Percentiles rank a stretch among this genome's conserved stretches.
These are phyloP conservation scores for Epistrophella euchroma DNA, from an alignment of 2,888 invertebrate species.

Conservation along the genomic window DNA sequence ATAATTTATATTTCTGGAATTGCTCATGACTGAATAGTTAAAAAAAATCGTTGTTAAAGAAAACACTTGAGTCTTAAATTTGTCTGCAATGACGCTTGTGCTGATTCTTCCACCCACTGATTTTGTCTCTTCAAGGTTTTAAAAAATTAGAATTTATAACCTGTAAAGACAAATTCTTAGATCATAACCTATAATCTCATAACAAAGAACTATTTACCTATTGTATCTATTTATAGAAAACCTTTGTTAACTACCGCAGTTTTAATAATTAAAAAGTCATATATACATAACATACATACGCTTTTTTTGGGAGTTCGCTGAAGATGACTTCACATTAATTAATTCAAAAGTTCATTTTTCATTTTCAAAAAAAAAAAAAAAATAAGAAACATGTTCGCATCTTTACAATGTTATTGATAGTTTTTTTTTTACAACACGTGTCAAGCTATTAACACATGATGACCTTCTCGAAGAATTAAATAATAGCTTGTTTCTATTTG, in stretches of 20 bases:
- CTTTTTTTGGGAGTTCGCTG: neutral
- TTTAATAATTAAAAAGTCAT: neutral
- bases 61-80: too few relatives aligned
- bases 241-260: neutral
- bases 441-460: neutral
- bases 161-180: neutral
- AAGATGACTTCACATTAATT: constrained; percentile 1
- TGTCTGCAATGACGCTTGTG: too few relatives aligned
- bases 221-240: neutral
- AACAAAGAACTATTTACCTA: neutral
- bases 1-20: too few relatives aligned
- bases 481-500: neutral
- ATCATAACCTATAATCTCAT: neutral
- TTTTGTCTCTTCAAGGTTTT: neutral
- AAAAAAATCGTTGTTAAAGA: too few relatives aligned
- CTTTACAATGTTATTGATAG: neutral
- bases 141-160: neutral
- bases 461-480: constrained; percentile 17
- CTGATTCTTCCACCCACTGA: neutral
- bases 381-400: neutral
- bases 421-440: neutral
- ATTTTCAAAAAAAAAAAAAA: too few relatives aligned
- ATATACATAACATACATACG: neutral
- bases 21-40: too few relatives aligned
- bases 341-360: neutral